These are phyloP conservation scores for Ceryle rudis DNA, from an alignment of 2,797 vertebrate species.

Conservation along the genomic window DNA sequence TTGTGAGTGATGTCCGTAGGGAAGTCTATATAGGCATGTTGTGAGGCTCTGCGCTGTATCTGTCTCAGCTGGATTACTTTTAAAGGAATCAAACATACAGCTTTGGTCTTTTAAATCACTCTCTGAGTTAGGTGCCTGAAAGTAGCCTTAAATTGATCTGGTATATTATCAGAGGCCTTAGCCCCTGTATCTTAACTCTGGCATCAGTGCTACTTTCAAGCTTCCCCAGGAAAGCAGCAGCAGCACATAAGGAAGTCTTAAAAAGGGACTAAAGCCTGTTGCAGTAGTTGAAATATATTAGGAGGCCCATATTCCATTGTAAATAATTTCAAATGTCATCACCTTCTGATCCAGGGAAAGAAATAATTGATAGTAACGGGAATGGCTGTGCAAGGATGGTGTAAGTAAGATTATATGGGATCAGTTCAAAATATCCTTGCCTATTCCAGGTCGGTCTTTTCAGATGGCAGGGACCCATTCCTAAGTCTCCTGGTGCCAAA, in stretches of 20 bases:
- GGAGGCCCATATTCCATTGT: not conserved
- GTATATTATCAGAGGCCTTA: not conserved
- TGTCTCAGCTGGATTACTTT: not conserved
- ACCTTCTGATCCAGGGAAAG: slow-evolving; percentile 17
- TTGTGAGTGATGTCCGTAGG: not conserved
- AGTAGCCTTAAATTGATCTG: not conserved
- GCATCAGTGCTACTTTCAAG: not conserved
- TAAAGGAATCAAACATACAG: not conserved
- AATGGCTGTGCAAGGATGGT: not conserved
- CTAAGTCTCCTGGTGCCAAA: not conserved
- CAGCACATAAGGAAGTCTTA: not conserved
- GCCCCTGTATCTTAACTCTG: not conserved
- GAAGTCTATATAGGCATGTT: not conserved
- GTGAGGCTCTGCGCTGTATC: not conserved
- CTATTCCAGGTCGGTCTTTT: slow-evolving; percentile 6
- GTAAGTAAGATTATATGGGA: slow-evolving; percentile 30
- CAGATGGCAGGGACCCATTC: not conserved
- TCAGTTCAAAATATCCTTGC: not conserved
- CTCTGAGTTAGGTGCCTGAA: not conserved
- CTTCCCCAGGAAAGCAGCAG: slow-evolving; percentile 16
- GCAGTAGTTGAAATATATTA: not conserved
- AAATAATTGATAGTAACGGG: slow-evolving; percentile 35
- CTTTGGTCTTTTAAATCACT: not conserved
- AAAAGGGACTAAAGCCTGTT: not conserved
- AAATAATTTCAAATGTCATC: slow-evolving; percentile 27